Conservation (phyloP, 2,113 vertebrate genomes). For the Pachyramphus minor region DNA sequence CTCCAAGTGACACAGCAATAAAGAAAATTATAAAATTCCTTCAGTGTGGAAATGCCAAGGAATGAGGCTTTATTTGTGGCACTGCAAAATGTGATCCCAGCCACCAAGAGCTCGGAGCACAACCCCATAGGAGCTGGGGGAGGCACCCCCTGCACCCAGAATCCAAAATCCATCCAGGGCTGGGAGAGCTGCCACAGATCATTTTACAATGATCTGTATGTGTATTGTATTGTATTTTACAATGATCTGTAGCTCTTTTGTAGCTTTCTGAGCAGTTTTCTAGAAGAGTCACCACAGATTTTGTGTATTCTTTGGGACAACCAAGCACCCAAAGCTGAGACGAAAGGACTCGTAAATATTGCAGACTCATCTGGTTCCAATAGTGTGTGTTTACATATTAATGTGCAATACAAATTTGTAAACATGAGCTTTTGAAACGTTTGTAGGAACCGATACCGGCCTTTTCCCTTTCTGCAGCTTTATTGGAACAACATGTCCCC, state of each 20-base stretch:
- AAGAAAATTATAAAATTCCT: neutral
- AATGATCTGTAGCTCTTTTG: neutral
- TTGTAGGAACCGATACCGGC: slow-evolving; percentile 52
- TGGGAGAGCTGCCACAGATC: fast-evolving
- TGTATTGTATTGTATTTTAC: too few relatives aligned
- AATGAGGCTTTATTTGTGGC: neutral
- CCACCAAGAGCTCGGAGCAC: fast-evolving
- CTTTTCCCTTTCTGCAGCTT: slow-evolving; percentile 61
- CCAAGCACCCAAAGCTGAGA: neutral
- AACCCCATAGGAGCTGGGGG: fast-evolving
- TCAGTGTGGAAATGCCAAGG: fast-evolving
- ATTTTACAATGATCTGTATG: neutral
- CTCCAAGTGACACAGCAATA: neutral
- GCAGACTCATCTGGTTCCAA: slow-evolving; percentile 64
- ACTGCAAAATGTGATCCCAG: neutral
- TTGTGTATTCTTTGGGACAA: slow-evolving; percentile 11
- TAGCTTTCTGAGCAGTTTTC: neutral
- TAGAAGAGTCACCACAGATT: neutral
- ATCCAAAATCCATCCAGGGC: neutral
- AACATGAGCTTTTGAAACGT: slow-evolving; percentile 71
- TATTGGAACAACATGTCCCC: slow-evolving; percentile 74
- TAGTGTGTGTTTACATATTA: slow-evolving; percentile 71
- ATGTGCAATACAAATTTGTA: slow-evolving; percentile 78
- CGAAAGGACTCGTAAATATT: neutral
- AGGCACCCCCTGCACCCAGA: fast-evolving